A percentile compares a stretch with the other conserved stretches of the same genome.
Conservation (phyloP, 1,140 invertebrate genomes). For the Drosophila mayri region DNA sequence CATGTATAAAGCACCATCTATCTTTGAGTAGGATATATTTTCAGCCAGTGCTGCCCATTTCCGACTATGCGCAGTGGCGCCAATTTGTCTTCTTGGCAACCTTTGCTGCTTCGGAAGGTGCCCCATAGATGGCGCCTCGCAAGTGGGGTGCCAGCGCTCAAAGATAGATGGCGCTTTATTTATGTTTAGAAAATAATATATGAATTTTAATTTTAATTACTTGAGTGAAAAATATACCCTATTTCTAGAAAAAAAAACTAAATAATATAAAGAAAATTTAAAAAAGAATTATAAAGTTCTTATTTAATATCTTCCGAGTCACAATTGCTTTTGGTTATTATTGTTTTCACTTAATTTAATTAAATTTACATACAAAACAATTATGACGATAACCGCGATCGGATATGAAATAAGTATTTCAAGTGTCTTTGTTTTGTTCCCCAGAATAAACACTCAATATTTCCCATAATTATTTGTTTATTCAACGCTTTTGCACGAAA, state of each 20-base stretch:
- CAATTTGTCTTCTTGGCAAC: neutral
- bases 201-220: neutral
- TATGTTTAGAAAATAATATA: neutral
- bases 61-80: neutral
- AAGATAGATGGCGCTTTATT: neutral
- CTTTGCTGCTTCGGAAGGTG: neutral
- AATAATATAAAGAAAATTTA: too few species aligned
- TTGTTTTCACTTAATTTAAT: neutral
- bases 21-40: neutral
- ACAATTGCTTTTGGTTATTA: neutral
- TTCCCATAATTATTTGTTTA: neutral
- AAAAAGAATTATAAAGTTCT: neutral
- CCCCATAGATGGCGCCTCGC: neutral
- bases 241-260: too few species aligned
- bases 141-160: too few species aligned
- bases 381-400: neutral
- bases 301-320: neutral
- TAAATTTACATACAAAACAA: neutral
- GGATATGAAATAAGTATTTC: too few species aligned
- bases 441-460: neutral
- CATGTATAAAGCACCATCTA: neutral
- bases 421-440: neutral
- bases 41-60: slow-evolving; percentile 4
- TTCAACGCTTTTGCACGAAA: neutral
- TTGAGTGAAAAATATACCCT: too few species aligned